Evolutionary conservation across 1,140 invertebrate species (phyloP).

Genomic region (Acromyrmex echinatior): DNA sequence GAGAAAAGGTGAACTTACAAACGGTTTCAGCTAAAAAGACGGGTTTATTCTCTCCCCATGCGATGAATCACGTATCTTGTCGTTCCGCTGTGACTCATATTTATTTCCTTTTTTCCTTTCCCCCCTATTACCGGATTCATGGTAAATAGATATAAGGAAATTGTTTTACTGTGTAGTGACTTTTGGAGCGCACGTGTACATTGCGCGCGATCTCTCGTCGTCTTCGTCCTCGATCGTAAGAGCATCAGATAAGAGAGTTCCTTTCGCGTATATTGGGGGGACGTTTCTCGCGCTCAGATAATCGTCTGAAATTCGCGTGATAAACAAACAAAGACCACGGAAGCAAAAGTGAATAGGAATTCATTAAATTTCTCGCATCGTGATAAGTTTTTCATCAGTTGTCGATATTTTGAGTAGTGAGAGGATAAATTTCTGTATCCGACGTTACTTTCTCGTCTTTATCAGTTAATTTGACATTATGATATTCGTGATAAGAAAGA

Average conservation of each 20-base stretch:
- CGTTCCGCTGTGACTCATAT: constrained; percentile 42
- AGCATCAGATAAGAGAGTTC: neutral
- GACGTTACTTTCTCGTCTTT: neutral
- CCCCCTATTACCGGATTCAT: neutral
- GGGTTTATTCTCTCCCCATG: neutral
- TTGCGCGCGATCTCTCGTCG: constrained; percentile 7
- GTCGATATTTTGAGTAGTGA: neutral
- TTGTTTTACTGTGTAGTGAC: constrained; percentile 21
- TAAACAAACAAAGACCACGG: constrained; percentile 22
- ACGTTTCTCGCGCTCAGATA: neutral
- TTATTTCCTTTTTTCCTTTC: neutral
- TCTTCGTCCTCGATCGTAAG: constrained; percentile 29
- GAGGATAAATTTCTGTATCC: neutral
- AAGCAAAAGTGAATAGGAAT: neutral
- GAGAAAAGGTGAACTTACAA: no score
- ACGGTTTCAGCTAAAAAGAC: no score
- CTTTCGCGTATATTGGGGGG: no score
- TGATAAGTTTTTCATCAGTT: constrained; percentile 5
- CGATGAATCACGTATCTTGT: constrained; percentile 47
- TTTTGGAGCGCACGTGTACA: neutral
- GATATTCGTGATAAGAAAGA: neutral
- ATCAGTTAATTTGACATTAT: neutral
- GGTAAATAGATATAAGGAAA: constrained; percentile 44
- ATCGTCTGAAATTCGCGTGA: neutral
- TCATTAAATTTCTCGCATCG: neutral